Evolutionary conservation across 2,888 invertebrate species (phyloP).

Genomic region (Chloroclystis v-ata): DNA sequence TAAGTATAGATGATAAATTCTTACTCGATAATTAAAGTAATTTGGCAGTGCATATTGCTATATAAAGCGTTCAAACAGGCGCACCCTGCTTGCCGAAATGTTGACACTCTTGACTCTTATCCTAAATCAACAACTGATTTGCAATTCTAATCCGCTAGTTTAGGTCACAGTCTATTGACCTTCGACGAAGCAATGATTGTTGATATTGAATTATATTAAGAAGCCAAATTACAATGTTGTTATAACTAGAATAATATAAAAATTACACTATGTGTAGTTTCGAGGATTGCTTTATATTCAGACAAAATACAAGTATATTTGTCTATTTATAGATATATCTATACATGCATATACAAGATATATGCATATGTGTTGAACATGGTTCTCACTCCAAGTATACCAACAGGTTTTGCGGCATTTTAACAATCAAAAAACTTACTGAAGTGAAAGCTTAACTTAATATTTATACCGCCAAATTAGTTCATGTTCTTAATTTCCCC

Average conservation of each 20-base stretch:
- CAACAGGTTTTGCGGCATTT: not conserved
- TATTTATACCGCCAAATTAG: not conserved
- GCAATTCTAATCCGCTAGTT: slow-evolving; percentile 4
- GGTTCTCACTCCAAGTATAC: not conserved
- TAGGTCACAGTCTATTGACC: slow-evolving; percentile 1
- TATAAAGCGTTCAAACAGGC: not conserved
- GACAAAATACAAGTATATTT: too few relatives aligned
- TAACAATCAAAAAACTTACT: not conserved
- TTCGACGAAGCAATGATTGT: not conserved
- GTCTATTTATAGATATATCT: too few relatives aligned
- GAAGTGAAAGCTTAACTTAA: not conserved
- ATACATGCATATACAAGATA: too few relatives aligned
- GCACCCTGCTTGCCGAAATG: slow-evolving; percentile 8
- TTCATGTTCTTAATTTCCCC: not conserved
- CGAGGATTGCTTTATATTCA: too few relatives aligned
- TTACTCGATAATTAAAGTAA: too few relatives aligned
- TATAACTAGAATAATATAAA: too few relatives aligned
- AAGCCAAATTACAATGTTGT: too few relatives aligned
- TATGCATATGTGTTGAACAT: not conserved
- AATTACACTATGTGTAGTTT: too few relatives aligned
- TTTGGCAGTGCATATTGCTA: too few relatives aligned
- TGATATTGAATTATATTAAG: too few relatives aligned
- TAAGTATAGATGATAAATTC: too few relatives aligned
- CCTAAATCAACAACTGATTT: not conserved
- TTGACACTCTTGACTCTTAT: slow-evolving; percentile 8